phyloP scores from a whole-genome alignment of 2,888 invertebrate species.

The Dryococelus australis region DNA sequence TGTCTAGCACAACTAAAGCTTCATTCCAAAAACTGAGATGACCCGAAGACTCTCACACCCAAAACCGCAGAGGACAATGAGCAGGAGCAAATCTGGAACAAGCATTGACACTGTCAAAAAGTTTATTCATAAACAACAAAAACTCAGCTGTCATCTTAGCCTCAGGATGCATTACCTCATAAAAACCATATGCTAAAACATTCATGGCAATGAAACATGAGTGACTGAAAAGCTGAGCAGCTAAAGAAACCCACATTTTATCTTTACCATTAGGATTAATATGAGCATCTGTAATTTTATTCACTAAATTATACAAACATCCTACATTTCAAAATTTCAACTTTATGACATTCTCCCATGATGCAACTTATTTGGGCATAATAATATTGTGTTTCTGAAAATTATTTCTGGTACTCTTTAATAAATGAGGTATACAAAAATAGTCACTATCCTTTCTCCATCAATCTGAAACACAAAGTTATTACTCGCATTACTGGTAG shows the following conservation, averaged over 20 bases:
- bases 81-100: too few relatives aligned
- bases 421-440: conserved; percentile 4
- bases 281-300: not conserved
- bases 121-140: too few relatives aligned
- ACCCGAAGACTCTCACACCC: not conserved
- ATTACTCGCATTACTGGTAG: not conserved
- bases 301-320: not conserved
- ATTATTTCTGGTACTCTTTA: too few relatives aligned
- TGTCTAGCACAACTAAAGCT: not conserved
- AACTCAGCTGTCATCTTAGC: not conserved
- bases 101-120: too few relatives aligned
- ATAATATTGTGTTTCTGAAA: too few relatives aligned
- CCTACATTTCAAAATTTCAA: not conserved
- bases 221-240: not conserved
- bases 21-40: too few relatives aligned
- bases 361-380: not conserved
- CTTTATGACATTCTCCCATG: not conserved
- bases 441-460: not conserved
- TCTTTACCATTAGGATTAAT: not conserved
- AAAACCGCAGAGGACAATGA: not conserved
- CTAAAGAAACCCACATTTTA: not conserved
- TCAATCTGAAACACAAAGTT: not conserved
- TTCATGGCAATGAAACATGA: not conserved
- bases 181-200: not conserved
- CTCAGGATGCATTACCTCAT: not conserved